Conservation (phyloP, 2,888 invertebrate species). For the Melinopterus prodromus region DNA sequence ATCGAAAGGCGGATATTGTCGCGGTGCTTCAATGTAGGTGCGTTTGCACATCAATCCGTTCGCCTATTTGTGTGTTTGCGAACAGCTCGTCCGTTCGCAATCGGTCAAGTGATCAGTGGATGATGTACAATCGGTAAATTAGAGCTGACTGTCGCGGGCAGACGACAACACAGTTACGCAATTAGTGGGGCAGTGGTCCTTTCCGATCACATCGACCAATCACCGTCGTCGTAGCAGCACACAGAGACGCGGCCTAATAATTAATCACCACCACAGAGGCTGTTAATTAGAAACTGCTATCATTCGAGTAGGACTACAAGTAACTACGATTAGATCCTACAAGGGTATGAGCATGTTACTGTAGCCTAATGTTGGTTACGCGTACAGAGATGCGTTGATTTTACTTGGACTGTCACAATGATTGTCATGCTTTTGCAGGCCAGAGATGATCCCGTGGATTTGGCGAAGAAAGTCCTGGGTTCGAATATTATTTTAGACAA, state of each 20-base stretch:
- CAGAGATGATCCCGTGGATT: too few species aligned
- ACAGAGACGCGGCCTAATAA: constrained; percentile 33
- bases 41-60: constrained; percentile 9
- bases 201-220: constrained; percentile 36
- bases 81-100: not conserved
- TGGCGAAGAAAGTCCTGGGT: too few species aligned
- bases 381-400: too few species aligned
- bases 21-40: not conserved
- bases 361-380: too few species aligned
- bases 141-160: constrained; percentile 19
- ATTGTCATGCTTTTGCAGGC: too few species aligned
- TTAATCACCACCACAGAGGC: constrained; percentile 40
- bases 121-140: constrained; percentile 23
- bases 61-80: not conserved
- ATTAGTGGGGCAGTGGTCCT: constrained; percentile 27
- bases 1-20: constrained; percentile 7
- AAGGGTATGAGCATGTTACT: not conserved
- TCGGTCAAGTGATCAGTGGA: constrained; percentile 21
- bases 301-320: constrained; percentile 28
- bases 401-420: too few species aligned
- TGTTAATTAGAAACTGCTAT: constrained; percentile 42
- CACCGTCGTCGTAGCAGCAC: constrained; percentile 24
- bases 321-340: constrained; percentile 23
- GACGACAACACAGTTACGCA: constrained; percentile 29
- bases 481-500: too few species aligned